Conservation (phyloP, 2,888 invertebrate species). For the Cylloceria caligata region DNA sequence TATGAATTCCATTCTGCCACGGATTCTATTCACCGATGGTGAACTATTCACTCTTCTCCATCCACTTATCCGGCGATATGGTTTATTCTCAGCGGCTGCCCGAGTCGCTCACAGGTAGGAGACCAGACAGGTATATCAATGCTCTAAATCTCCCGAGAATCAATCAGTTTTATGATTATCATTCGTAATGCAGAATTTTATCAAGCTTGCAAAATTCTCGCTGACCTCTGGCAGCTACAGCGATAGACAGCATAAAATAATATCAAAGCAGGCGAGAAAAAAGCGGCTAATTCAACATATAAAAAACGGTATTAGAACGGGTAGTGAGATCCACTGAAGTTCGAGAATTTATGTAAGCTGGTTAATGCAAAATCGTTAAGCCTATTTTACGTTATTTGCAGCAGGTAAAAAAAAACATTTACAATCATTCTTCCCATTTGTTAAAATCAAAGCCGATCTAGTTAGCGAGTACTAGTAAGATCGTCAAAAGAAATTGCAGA, state of each 20-base stretch:
- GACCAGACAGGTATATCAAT: conserved; percentile 60
- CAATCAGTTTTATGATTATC: conserved; percentile 61
- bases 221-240: conserved; percentile 31
- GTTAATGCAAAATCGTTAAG: conserved; percentile 28
- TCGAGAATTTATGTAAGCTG: conserved; percentile 25
- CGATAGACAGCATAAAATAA: conserved; percentile 43
- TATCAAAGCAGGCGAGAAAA: conserved; percentile 22
- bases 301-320: not conserved
- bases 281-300: conserved; percentile 27
- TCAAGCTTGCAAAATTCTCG: conserved; percentile 37
- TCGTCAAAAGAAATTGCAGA: not conserved
- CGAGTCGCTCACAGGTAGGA: conserved; percentile 57
- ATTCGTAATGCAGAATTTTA: conserved; percentile 49
- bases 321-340: conserved; percentile 23
- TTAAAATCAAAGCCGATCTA: conserved; percentile 9
- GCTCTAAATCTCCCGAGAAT: conserved; percentile 63
- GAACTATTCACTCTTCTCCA: conserved; percentile 53
- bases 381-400: conserved; percentile 29
- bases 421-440: conserved; percentile 41
- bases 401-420: conserved; percentile 14
- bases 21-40: conserved; percentile 55
- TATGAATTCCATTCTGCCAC: conserved; percentile 52
- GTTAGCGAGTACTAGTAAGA: conserved; percentile 3
- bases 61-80: conserved; percentile 61
- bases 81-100: conserved; percentile 55